Evolutionary conservation across 1,140 invertebrate species (phyloP).

Genomic region (Cylas formicarius): DNA sequence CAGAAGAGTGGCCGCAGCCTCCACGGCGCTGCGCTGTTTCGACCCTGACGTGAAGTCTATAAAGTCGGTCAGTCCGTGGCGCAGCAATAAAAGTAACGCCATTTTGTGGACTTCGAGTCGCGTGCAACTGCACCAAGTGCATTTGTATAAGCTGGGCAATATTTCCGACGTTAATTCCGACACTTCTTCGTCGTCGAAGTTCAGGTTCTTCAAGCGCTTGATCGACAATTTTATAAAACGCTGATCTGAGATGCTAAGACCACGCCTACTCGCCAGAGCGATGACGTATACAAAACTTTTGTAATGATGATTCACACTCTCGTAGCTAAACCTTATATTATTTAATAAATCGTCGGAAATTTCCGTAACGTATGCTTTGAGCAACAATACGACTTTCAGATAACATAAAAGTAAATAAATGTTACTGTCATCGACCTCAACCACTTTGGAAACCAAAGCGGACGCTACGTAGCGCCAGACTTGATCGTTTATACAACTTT

Average conservation of each 20-base stretch:
- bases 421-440: slow-evolving; percentile 2
- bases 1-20: too few species aligned
- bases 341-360: slow-evolving; percentile 4
- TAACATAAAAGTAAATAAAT: slow-evolving; percentile 23
- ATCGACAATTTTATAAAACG: slow-evolving; percentile 6
- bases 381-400: slow-evolving; percentile 21
- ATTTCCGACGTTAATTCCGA: slow-evolving; percentile 10
- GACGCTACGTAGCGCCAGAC: slow-evolving; percentile 3
- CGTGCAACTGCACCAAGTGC: slow-evolving; percentile 1
- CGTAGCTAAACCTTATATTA: slow-evolving; percentile 6
- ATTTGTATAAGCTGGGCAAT: slow-evolving; percentile 6
- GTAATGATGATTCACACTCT: slow-evolving; percentile 10
- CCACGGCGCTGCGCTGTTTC: too few species aligned
- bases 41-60: background rate
- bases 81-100: slow-evolving; percentile 2
- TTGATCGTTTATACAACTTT: slow-evolving; percentile 7
- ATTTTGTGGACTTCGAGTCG: slow-evolving; percentile 13
- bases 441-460: slow-evolving; percentile 13
- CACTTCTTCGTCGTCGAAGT: slow-evolving; percentile 8
- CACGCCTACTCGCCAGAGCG: slow-evolving; percentile 10
- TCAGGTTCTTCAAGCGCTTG: slow-evolving; percentile 5
- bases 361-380: slow-evolving; percentile 4
- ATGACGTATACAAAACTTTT: slow-evolving; percentile 23
- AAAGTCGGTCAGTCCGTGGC: slow-evolving; percentile 9
- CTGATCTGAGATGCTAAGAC: background rate